phyloP scores from a whole-genome alignment of 64 coral and sea anemone species.

The Pocillopora damicornis region DNA sequence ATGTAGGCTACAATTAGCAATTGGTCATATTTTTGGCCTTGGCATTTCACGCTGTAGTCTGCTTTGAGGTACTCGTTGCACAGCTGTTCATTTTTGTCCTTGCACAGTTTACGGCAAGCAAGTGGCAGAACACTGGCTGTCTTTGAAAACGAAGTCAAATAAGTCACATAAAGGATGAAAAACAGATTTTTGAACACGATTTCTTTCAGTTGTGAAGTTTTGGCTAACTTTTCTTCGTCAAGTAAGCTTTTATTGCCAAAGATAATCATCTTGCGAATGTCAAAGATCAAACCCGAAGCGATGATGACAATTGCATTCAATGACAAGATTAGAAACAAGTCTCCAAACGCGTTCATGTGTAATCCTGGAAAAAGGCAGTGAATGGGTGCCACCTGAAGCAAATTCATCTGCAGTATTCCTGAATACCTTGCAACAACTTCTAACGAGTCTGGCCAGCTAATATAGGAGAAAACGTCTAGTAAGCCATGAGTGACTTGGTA shows the following conservation, averaged over 20 bases:
- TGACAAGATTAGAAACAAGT: constrained; percentile 21
- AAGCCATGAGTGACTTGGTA: constrained; percentile 48
- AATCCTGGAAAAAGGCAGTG: constrained; percentile 21
- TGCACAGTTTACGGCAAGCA: constrained; percentile 39
- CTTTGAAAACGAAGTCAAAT: constrained; percentile 15
- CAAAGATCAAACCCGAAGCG: not conserved
- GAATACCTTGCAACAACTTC: constrained; percentile 38
- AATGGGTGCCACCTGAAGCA: constrained; percentile 43
- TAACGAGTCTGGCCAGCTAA: constrained; percentile 31
- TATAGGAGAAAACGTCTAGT: constrained; percentile 39
- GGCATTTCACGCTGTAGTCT: constrained; percentile 25
- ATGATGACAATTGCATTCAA: not conserved
- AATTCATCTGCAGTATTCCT: constrained; percentile 31
- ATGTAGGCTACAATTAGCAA: not conserved
- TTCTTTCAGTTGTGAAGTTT: constrained; percentile 7
- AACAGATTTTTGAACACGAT: constrained; percentile 25
- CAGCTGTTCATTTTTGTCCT: not conserved
- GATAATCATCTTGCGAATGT: not conserved
- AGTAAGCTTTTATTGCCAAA: not conserved
- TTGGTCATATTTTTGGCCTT: not conserved
- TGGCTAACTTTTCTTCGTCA: not conserved
- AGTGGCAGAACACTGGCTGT: constrained; percentile 24
- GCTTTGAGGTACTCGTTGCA: constrained; percentile 27
- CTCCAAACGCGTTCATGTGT: constrained; percentile 18
- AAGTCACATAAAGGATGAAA: constrained; percentile 22